phyloP scores from a whole-genome alignment of 2,888 invertebrate genomes.

The Trachelus troglodyta region DNA sequence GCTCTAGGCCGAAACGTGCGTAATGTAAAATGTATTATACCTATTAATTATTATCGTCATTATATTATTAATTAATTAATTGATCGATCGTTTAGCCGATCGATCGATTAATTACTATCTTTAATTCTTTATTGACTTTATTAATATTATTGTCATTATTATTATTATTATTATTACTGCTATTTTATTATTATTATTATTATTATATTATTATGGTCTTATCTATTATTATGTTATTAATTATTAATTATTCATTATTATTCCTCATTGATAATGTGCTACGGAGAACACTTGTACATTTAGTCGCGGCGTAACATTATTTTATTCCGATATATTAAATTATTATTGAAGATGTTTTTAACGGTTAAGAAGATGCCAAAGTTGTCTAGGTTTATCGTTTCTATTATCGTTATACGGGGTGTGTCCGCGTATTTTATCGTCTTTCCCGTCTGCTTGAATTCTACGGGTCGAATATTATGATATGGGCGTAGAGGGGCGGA shows the following conservation, averaged over 20 bases:
- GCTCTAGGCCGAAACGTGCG: slow-evolving; percentile 52
- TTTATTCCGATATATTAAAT: slow-evolving; percentile 50
- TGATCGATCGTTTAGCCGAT: not conserved
- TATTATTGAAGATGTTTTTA: slow-evolving; percentile 52
- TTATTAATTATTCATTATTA: not conserved
- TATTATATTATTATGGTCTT: slow-evolving; percentile 8
- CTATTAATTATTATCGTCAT: slow-evolving; percentile 51
- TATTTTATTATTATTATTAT: slow-evolving; percentile 25
- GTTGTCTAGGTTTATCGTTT: slow-evolving; percentile 65
- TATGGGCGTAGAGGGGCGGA: not conserved
- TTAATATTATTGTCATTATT: slow-evolving; percentile 40
- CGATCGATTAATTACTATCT: slow-evolving; percentile 8
- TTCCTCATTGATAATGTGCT: not conserved
- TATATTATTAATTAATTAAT: slow-evolving; percentile 34
- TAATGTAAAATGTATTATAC: slow-evolving; percentile 62
- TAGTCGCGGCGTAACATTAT: slow-evolving; percentile 44
- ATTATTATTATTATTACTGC: slow-evolving; percentile 37
- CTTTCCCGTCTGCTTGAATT: slow-evolving; percentile 10
- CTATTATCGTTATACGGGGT: slow-evolving; percentile 40
- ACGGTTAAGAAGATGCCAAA: slow-evolving; percentile 64
- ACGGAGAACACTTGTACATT: slow-evolving; percentile 7
- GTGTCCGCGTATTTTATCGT: slow-evolving; percentile 15
- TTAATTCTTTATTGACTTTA: slow-evolving; percentile 13
- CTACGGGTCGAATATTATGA: not conserved
- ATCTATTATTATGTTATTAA: too few relatives aligned